Evolutionary conservation across 2,888 invertebrate species (phyloP), one percentile per base, ranked within the genome.

Genomic region (Diogma glabrata): DNA sequence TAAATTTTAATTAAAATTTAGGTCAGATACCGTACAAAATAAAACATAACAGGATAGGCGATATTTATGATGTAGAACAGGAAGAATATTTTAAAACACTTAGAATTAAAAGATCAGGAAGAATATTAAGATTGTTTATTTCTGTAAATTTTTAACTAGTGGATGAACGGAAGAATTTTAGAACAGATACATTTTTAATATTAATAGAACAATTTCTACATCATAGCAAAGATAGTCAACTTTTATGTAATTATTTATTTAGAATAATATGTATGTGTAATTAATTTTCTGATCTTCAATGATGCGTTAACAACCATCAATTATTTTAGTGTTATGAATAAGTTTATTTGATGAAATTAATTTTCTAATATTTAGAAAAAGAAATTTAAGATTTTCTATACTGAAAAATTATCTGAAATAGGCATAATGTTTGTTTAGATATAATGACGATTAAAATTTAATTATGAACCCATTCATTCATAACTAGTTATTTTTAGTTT

Each of bases 311-410:
- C 43, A 20, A 43, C 20, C 40, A 43, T 20, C 40, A 40, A 40
- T 22, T 12, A 43, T 22, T 22, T 9, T 43, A 22, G 23, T 19
- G 19, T 20, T 46, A 24, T 46, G 23, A 46, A 24, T 46, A 4
- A 26, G 14, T 46, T 26, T 23, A 24, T 46, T 12, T 40, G 2
- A 22, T 17, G 10, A 40, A 46, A 46, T 8, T 46, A 14, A 23
- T 46, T 46, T 46, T 46, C 46, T 46, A 46, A 46, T 26, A 46
- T 46, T 46, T 46, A 46, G 46, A 46, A 46, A 46, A 46, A 46
- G 14, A 16, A 46, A 14, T 24, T 14, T 10, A 20, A 26, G 8
- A 46, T 22, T 9, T 22, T 43, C 20, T 22, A 43, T 43, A 43
- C 14, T 43, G 20, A 43, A 43, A 43, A 19, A 40, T 40, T n/a